Evolutionary conservation across 2,113 vertebrate species (phyloP).

Genomic region (Ranitomeya variabilis): DNA sequence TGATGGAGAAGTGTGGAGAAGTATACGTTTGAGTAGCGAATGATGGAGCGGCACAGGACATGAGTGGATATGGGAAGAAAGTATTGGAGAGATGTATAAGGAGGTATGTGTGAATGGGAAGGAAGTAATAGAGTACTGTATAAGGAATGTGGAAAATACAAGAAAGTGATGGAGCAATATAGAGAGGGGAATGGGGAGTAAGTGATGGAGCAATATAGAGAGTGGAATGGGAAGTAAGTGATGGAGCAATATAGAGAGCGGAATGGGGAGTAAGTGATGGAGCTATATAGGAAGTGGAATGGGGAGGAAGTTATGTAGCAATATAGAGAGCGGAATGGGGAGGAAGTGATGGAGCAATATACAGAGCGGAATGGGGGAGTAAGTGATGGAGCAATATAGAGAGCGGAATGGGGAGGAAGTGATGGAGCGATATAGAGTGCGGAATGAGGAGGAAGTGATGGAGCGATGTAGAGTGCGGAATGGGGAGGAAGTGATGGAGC

Average conservation of each 20-base stretch:
- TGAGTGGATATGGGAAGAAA: background rate
- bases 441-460: background rate
- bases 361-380: background rate
- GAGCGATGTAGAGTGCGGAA: background rate
- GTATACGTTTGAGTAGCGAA: background rate
- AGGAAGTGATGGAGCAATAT: background rate
- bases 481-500: background rate
- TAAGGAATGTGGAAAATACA: too few relatives aligned
- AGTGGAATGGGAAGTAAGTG: background rate
- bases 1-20: background rate
- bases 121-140: background rate
- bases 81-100: background rate
- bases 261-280: background rate
- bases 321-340: background rate
- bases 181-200: background rate
- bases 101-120: background rate
- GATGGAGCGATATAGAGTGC: background rate
- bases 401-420: background rate
- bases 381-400: background rate
- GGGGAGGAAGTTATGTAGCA: background rate
- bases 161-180: background rate
- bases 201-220: background rate
- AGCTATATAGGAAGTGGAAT: background rate
- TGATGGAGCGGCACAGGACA: background rate
- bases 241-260: background rate